Evolutionary conservation across 2,888 invertebrate species (phyloP).

Genomic region (Aleiodes leptofemur): DNA sequence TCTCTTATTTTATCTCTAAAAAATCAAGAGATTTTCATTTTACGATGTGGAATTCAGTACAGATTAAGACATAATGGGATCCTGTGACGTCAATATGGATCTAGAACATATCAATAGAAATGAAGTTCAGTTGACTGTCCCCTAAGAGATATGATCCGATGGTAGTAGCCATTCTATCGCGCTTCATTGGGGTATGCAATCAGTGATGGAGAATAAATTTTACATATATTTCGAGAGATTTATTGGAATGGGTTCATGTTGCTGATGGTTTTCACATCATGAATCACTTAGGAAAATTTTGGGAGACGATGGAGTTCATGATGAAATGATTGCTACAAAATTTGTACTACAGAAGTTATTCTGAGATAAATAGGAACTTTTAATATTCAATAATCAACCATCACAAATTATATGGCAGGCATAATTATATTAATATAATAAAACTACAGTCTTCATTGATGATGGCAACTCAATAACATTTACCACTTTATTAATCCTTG

Average conservation of each 20-base stretch:
- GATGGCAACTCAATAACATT: too few relatives aligned
- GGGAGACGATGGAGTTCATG: background rate
- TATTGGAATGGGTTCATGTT: background rate
- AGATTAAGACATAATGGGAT: conserved; percentile 37
- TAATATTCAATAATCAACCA: background rate
- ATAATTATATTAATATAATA: too few relatives aligned
- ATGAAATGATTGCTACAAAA: background rate
- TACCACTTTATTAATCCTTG: conserved; percentile 28
- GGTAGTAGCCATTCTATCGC: conserved; percentile 52
- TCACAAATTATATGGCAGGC: too few relatives aligned
- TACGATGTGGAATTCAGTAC: conserved; percentile 46
- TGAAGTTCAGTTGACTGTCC: conserved; percentile 58
- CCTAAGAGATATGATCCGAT: conserved; percentile 65
- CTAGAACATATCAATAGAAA: conserved; percentile 43
- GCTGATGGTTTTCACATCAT: background rate
- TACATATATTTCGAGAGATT: too few relatives aligned
- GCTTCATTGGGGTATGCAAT: conserved; percentile 62
- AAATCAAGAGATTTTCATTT: background rate
- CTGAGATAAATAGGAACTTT: background rate
- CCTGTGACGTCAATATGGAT: conserved; percentile 42
- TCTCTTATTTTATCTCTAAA: background rate
- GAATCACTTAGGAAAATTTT: background rate
- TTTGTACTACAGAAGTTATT: too few relatives aligned
- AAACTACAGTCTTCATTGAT: too few relatives aligned
- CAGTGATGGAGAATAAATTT: conserved; percentile 44